Base-by-base conservation (phyloP, 2,113 vertebrate genomes). In the Labeo rohita region DNA sequence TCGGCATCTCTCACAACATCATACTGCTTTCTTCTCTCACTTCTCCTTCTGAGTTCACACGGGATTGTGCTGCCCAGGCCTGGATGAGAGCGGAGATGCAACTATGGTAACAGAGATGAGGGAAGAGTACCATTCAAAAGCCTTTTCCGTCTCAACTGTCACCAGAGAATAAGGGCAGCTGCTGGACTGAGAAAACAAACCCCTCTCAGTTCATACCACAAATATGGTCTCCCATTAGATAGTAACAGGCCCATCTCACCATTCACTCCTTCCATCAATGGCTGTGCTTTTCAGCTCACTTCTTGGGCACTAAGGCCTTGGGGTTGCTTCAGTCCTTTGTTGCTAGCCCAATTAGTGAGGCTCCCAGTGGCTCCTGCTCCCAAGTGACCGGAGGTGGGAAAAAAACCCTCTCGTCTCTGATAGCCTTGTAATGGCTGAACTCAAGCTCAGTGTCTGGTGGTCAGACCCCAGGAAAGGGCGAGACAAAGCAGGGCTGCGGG, bases 321-420 rank as follows among this genome's bases (percentile, higher is more conserved):
- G 45, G 74, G 45, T 43, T 49, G 73, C 61, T 52, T 13, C 28
- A 61, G 74, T 85, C 85, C 79, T 89, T 81, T 91, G 89, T 90
- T 85, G 83, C 88, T 83, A 83, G 61, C 90, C 90, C 91, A 92
- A 91, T 94, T 92, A 92, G 82, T 80, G 49, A 56, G 84, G 84
- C 52, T 77, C 85, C 83, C 87, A 87, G 74, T 10, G 45, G 84
- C 85, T 89, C 84, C 84, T 89, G 81, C 84, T 90, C 85, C 89
- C 87, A 84, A n/a, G 82, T 83, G 84, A 91, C 89, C 86, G 11
- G 34, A 72, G 88, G 89, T 80, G 77, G 10, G 56, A 56, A 70
- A 54, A 34, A 45, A 2, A 21, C 52, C 28, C 50, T 52, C 76
- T 28, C 39, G 8, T 18, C 50, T 74, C 34, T 73, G 50, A 73